Percentiles rank a stretch among this genome's conserved stretches.
Evolutionary conservation across 2,888 invertebrate genomes (phyloP).

Genomic region (Eretmocerus hayati): DNA sequence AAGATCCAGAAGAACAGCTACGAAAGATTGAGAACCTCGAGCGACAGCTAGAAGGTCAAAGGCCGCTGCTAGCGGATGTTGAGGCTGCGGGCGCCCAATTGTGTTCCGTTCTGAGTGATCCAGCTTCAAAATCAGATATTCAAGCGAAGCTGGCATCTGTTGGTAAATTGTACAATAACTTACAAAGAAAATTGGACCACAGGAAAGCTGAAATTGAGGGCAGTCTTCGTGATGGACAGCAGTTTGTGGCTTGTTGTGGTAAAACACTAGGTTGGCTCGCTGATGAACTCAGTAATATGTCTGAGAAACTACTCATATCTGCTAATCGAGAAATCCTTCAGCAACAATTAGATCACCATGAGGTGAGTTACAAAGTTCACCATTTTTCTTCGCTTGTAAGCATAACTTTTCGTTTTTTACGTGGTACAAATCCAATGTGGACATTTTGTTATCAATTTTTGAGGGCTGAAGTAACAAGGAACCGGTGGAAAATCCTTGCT

Average conservation of each 20-base stretch:
- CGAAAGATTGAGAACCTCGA: slow-evolving; percentile 82
- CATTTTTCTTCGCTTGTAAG: too few relatives aligned
- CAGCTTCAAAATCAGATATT: slow-evolving; percentile 84
- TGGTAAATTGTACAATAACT: slow-evolving; percentile 78
- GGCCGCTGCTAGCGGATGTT: slow-evolving; percentile 79
- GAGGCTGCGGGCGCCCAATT: slow-evolving; percentile 86
- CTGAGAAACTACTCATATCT: slow-evolving; percentile 75
- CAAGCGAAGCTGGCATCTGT: slow-evolving; percentile 79
- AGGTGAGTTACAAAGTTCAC: slow-evolving; percentile 43
- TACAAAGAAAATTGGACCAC: slow-evolving; percentile 84
- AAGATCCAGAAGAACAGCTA: slow-evolving; percentile 80
- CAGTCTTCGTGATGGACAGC: slow-evolving; percentile 76
- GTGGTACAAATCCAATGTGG: too few relatives aligned
- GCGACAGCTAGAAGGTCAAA: slow-evolving; percentile 79
- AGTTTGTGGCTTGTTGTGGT: slow-evolving; percentile 82
- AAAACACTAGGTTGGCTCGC: slow-evolving; percentile 86
- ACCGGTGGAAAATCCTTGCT: too few relatives aligned
- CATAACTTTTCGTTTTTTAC: too few relatives aligned
- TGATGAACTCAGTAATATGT: slow-evolving; percentile 67
- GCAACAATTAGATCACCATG: slow-evolving; percentile 82
- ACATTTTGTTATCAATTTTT: too few relatives aligned
- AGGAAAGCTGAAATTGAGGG: slow-evolving; percentile 87
- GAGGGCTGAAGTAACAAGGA: too few relatives aligned
- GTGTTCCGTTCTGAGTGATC: slow-evolving; percentile 80
- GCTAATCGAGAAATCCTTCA: slow-evolving; percentile 76